Base-by-base conservation (phyloP, 2,797 vertebrate genomes). In the Pyrocephalus nanus region DNA sequence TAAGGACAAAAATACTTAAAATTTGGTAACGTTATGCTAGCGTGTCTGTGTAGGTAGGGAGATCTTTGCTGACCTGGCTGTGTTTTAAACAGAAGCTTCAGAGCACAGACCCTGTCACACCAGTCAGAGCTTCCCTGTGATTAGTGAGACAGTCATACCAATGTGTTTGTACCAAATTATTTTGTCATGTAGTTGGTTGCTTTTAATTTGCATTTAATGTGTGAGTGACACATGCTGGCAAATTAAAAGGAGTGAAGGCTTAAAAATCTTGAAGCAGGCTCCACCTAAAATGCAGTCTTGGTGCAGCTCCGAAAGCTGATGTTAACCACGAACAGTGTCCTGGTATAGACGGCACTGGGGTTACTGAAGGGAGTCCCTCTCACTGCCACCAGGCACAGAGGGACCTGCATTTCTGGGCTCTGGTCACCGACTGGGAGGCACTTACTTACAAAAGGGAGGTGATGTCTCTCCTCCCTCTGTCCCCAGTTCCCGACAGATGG, bases 281-380 rank as follows among this genome's bases (percentile, higher is more conserved):
- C 74, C 30, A 62, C 51, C 43, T 79, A 34, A 75, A 81, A 42
- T 5, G 15, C 50, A 72, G 32, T 38, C 6, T 60, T 64, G 50
- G 16, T 66, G 45, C 5, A 3, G 17, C 51, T 76, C 55, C 27
- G 21, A 48, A 34, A 48, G 34, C 58, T 65, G 36, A 6, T 29
- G 38, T 32, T 78, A 47, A 11, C 71, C 17, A 1, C 7, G 15
- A 57, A 0, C 23, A 67, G 51, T 36, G 34, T 62, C 36, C 51
- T n/a, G 50, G 3, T 40, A 12, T 27, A 38, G 79, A 12, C 10
- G 30, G 27, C 50, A 10, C 1, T 1, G 47, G 0, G 2, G 0
- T n/a, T 34, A 23, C 53, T 7, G 21, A 12, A 17, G 21, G 34
- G 66, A 45, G 42, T 51, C 57, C 20, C 2, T 42, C 29, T 61